Percentiles rank a stretch among this genome's conserved stretches.
Conservation (phyloP, 2,888 invertebrate species). For the Yponomeuta evonymella region DNA sequence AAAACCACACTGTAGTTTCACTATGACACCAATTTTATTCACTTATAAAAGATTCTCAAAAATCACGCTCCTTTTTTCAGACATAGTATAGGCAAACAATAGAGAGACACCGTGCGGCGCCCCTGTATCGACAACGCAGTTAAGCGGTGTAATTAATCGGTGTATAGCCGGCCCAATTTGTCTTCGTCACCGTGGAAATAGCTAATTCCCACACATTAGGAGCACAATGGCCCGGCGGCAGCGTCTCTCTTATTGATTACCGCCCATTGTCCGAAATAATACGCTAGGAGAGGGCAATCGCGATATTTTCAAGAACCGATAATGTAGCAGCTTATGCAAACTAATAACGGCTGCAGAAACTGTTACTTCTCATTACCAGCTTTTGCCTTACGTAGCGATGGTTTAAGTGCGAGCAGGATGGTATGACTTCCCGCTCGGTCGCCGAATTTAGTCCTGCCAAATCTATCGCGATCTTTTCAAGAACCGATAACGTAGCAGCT, state of each 20-base stretch:
- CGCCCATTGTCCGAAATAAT: conserved; percentile 68
- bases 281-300: conserved; percentile 44
- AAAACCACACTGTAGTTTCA: too few relatives aligned
- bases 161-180: conserved; percentile 61
- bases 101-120: background rate
- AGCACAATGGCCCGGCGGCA: conserved; percentile 61
- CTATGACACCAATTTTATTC: too few relatives aligned
- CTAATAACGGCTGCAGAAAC: too few relatives aligned
- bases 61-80: background rate
- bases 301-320: too few relatives aligned
- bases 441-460: too few relatives aligned
- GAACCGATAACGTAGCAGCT: too few relatives aligned
- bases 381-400: too few relatives aligned
- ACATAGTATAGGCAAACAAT: background rate
- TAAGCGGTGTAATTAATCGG: conserved; percentile 71
- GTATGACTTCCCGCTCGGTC: too few relatives aligned
- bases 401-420: too few relatives aligned
- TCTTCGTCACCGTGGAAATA: conserved; percentile 73
- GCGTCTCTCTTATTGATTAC: conserved; percentile 70
- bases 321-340: too few relatives aligned
- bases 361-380: too few relatives aligned
- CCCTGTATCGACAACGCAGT: conserved; percentile 54
- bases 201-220: conserved; percentile 73
- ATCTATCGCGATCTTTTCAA: too few relatives aligned
- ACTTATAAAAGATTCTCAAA: background rate